A percentile compares a stretch with the other conserved stretches of the same genome.
phyloP scores from a whole-genome alignment of 2,113 vertebrate species.

The Heterocephalus glaber region DNA sequence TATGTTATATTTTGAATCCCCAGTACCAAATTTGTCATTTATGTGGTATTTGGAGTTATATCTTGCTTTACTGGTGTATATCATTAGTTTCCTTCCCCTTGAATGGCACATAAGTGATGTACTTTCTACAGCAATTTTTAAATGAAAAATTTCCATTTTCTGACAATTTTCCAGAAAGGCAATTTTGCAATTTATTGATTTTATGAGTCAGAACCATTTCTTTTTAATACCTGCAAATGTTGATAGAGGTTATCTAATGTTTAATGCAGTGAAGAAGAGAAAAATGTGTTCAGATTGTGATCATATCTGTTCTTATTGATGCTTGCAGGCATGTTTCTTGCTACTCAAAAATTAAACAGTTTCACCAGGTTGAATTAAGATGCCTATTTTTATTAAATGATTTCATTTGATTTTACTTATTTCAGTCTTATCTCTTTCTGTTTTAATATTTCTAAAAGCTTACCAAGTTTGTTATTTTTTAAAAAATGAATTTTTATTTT shows the following conservation, averaged over 20 bases:
- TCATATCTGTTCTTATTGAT: not conserved
- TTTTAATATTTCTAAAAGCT: not conserved
- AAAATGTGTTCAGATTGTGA: not conserved
- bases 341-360: not conserved
- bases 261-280: not conserved
- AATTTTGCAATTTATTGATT: not conserved
- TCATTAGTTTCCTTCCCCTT: not conserved
- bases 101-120: not conserved
- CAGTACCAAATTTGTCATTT: not conserved
- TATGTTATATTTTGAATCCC: not conserved
- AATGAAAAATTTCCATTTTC: not conserved
- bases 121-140: not conserved
- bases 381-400: not conserved
- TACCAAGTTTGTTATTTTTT: not conserved
- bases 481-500: not conserved
- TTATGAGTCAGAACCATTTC: not conserved
- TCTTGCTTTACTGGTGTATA: not conserved
- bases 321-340: not conserved
- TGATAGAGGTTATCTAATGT: not conserved
- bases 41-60: not conserved
- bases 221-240: slow-evolving; percentile 39
- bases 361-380: not conserved
- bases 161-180: not conserved
- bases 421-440: not conserved
- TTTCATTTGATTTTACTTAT: not conserved